Percentiles rank a stretch among this genome's conserved stretches.
Conservation (phyloP, 2,797 vertebrate genomes). For the Gymnodraco acuticeps region DNA sequence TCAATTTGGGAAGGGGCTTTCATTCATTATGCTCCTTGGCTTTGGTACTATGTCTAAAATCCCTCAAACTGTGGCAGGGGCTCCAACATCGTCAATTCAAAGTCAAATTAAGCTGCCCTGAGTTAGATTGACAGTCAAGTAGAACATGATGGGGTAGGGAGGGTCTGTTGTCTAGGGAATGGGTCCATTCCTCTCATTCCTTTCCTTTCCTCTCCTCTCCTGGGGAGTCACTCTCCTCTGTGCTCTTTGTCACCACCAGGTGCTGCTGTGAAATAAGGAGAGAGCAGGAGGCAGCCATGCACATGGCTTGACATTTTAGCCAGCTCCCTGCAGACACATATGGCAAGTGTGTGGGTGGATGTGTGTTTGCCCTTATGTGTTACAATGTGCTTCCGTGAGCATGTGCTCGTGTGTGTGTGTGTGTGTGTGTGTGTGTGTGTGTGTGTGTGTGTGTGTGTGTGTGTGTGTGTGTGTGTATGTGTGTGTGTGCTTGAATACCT, state of each 20-base stretch:
- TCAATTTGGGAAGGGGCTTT: constrained; percentile 86
- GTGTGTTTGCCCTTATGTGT: constrained; percentile 63
- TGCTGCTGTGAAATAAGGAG: constrained; percentile 90
- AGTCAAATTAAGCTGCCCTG: constrained; percentile 76
- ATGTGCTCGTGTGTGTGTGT: constrained; percentile 34
- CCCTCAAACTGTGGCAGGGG: constrained; percentile 82
- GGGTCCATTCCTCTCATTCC: constrained; percentile 37
- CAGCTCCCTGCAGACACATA: constrained; percentile 80
- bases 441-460: constrained; percentile 34
- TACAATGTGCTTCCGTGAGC: constrained; percentile 53
- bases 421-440: constrained; percentile 13
- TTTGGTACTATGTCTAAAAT: constrained; percentile 80
- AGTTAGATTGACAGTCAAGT: constrained; percentile 71
- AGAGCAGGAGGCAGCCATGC: constrained; percentile 81
- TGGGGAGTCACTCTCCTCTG: constrained; percentile 64
- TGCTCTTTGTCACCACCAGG: constrained; percentile 87
- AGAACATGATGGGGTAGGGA: constrained; percentile 62
- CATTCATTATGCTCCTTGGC: constrained; percentile 84
- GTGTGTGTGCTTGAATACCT: constrained; percentile 28
- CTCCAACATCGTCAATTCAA: constrained; percentile 75
- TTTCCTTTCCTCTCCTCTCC: constrained; percentile 28
- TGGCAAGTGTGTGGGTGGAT: constrained; percentile 70
- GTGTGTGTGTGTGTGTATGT: not conserved
- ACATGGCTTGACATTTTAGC: constrained; percentile 84
- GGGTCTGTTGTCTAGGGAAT: constrained; percentile 50